A percentile compares a stretch with the other conserved stretches of the same genome.
Evolutionary conservation across 2,797 vertebrate species (phyloP).

Genomic region (Oreochromis mossambicus): DNA sequence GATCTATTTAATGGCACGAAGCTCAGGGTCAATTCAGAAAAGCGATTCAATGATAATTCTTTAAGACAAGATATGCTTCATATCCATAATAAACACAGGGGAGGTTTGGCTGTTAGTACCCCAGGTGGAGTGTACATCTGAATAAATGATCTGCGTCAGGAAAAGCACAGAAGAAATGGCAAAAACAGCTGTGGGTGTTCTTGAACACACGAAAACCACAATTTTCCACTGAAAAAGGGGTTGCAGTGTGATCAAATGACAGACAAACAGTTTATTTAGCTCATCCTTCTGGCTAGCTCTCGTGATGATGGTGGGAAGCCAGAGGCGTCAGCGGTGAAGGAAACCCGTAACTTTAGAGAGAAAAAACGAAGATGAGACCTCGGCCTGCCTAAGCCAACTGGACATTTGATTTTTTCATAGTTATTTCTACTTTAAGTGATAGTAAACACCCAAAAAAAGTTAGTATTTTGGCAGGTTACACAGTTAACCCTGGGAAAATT

Average conservation of each 20-base stretch:
- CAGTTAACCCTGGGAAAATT: constrained; percentile 31
- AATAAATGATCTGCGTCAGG: constrained; percentile 45
- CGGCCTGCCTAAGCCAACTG: background rate
- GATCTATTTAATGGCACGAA: background rate
- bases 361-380: background rate
- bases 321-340: constrained; percentile 28
- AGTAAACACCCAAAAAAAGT: background rate
- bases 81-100: constrained; percentile 35
- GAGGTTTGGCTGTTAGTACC: constrained; percentile 32
- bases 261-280: constrained; percentile 21
- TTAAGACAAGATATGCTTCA: constrained; percentile 49
- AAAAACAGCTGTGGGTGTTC: constrained; percentile 58
- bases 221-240: constrained; percentile 42
- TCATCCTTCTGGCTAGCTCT: constrained; percentile 29
- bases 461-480: constrained; percentile 27
- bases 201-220: constrained; percentile 36
- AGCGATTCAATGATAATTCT: constrained; percentile 24
- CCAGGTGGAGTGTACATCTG: constrained; percentile 61
- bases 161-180: constrained; percentile 41
- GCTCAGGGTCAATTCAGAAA: background rate
- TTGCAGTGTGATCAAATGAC: constrained; percentile 41
- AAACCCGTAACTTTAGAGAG: constrained; percentile 1
- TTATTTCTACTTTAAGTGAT: background rate
- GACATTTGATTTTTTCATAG: background rate
- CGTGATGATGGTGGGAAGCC: constrained; percentile 21